A percentile compares a stretch with the other conserved stretches of the same genome.
Evolutionary conservation across 2,888 invertebrate genomes (phyloP).

Genomic region (Rhimphoctona megacephalus): DNA sequence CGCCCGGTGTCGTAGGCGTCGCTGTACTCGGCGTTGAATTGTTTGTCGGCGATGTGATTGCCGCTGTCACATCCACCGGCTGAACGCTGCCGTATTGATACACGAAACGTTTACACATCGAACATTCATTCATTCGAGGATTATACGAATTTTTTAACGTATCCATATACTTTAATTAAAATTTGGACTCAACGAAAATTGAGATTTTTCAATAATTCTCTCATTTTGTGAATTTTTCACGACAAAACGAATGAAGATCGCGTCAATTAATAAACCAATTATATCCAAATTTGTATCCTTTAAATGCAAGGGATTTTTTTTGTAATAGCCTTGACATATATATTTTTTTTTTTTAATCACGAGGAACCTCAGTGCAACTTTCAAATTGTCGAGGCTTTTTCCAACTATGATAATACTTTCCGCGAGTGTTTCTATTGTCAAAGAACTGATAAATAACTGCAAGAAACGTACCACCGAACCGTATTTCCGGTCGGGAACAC

Average conservation of each 20-base stretch:
- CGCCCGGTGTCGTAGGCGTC: conserved; percentile 87
- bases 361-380: too few relatives aligned
- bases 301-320: too few relatives aligned
- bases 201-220: neutral
- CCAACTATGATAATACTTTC: too few relatives aligned
- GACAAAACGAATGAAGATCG: neutral
- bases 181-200: neutral
- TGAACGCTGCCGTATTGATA: conserved; percentile 78
- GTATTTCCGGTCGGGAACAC: too few relatives aligned
- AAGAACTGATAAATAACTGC: too few relatives aligned
- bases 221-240: neutral
- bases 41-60: conserved; percentile 81
- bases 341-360: too few relatives aligned
- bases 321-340: too few relatives aligned
- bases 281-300: too few relatives aligned
- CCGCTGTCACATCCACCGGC: conserved; percentile 80
- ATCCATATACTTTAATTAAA: neutral
- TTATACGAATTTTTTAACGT: conserved; percentile 15
- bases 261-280: too few relatives aligned
- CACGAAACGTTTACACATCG: conserved; percentile 71
- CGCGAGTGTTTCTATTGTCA: too few relatives aligned
- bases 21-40: conserved; percentile 85
- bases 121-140: conserved; percentile 64
- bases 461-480: too few relatives aligned
- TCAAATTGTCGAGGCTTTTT: too few relatives aligned